Conservation (phyloP, 2,113 vertebrate species). For the Cathartes aura region DNA sequence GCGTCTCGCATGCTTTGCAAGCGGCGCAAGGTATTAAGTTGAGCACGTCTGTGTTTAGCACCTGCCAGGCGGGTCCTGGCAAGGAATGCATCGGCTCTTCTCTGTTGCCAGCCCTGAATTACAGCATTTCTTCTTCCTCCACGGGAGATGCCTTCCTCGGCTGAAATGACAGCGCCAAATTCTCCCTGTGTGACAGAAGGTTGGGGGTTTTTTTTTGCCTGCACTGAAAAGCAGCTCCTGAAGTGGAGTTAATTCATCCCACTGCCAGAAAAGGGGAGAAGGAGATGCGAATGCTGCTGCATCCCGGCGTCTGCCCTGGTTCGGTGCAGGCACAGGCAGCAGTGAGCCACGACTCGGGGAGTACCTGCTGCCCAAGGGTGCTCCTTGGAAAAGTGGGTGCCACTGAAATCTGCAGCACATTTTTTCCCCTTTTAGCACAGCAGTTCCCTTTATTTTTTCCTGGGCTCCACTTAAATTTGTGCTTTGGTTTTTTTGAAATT, state of each 20-base stretch:
- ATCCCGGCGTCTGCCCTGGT: fast-evolving
- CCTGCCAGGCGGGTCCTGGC: not conserved
- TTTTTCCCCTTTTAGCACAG: not conserved
- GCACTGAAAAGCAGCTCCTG: not conserved
- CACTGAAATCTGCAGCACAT: not conserved
- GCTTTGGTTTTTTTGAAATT: not conserved
- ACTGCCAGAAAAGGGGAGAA: not conserved
- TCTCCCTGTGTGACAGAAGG: not conserved
- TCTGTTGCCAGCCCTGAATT: not conserved
- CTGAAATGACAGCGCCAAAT: not conserved
- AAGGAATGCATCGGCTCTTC: not conserved
- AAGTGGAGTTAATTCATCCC: not conserved
- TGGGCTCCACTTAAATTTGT: not conserved
- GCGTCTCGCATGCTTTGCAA: fast-evolving
- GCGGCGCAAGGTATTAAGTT: not conserved
- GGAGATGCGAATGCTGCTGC: not conserved
- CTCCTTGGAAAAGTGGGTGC: not conserved
- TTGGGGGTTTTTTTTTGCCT: not conserved
- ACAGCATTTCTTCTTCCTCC: not conserved
- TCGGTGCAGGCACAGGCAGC: not conserved
- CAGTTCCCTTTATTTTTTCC: not conserved
- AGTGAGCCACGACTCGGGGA: too few relatives aligned
- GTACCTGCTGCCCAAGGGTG: not conserved
- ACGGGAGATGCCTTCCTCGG: not conserved
- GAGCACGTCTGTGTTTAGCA: not conserved